phyloP scores from a whole-genome alignment of 2,113 vertebrate species.

The Himantopus leucocephalus region DNA sequence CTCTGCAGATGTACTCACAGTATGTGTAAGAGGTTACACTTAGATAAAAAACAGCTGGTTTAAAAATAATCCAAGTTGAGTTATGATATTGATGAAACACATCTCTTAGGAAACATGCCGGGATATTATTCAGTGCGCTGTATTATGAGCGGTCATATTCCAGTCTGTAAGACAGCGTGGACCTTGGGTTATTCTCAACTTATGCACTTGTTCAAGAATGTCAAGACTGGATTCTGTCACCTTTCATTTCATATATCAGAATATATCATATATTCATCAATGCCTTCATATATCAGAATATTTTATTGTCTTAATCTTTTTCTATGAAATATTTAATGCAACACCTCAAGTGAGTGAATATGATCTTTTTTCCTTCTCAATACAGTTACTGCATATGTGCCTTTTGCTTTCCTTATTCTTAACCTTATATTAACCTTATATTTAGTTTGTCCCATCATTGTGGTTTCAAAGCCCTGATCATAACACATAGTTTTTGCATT shows the following conservation, averaged over 20 bases:
- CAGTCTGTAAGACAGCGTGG: neutral
- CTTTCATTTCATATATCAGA: neutral
- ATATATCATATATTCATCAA: neutral
- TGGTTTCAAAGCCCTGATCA: neutral
- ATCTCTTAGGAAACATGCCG: neutral
- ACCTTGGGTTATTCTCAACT: neutral
- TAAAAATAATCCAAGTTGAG: neutral
- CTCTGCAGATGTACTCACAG: neutral
- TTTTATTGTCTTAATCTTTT: neutral
- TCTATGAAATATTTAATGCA: neutral
- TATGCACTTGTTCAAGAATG: neutral
- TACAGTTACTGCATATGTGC: neutral
- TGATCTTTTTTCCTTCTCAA: neutral
- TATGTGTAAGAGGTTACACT: neutral
- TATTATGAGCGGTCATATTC: neutral
- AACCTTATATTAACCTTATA: neutral
- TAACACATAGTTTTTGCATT: constrained; percentile 40
- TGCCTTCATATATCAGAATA: neutral
- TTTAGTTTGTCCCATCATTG: neutral
- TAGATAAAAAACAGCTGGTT: neutral
- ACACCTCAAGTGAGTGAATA: neutral
- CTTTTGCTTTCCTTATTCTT: neutral
- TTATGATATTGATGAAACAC: neutral
- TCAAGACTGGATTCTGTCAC: neutral
- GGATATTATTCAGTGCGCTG: neutral